Evolutionary conservation across 2,113 vertebrate species (phyloP), one percentile per base, ranked within the genome.

Genomic region (Cyanoderma ruficeps): DNA sequence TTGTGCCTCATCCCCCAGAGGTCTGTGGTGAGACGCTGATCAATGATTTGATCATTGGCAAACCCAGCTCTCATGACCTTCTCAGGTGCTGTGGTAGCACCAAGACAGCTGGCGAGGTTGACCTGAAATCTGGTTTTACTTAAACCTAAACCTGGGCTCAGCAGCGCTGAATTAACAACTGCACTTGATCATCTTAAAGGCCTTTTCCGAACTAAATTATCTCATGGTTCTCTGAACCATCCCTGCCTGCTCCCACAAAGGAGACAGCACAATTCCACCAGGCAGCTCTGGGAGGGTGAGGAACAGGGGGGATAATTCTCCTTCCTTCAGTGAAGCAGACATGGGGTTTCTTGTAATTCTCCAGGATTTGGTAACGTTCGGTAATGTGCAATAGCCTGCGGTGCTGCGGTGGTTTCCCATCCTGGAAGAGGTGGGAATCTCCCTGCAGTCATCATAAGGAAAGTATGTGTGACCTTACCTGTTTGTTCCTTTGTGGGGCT

Each of bases 251-350:
- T 68, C 47, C 37, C 3, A 2, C 47, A 3, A 4, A 6, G 42
- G 31, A 23, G 4, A 23, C 22, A 47, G 28, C 49, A 77, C 27
- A 20, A 2, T 8, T 55, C 47, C 78, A 68, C 7, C 25, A 56
- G 57, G 44, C 47, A 60, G 30, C 25, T 53, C 88, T 56, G 39
- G 12, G n/a, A 60, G 35, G 50, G 31, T 7, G 20, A 90, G 25
- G 47, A 80, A 8, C 0, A 0, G n/a, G 1, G 17, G 16, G 2
- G 2, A 70, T 21, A 15, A 50, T n/a, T 18, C 56, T 15, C 3
- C 42, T 78, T 46, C 52, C 47, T 33, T 15, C 15, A 37, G 52
- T 2, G 4, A 25, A 46, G 47, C 6, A 60, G 17, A 7, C 0
- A 2, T 31, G 15, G 27, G 28, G 21, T 77, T 86, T 81, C 18